Evolutionary conservation across 2,797 vertebrate genomes (phyloP).

Genomic region (Typhlichthys subterraneus): DNA sequence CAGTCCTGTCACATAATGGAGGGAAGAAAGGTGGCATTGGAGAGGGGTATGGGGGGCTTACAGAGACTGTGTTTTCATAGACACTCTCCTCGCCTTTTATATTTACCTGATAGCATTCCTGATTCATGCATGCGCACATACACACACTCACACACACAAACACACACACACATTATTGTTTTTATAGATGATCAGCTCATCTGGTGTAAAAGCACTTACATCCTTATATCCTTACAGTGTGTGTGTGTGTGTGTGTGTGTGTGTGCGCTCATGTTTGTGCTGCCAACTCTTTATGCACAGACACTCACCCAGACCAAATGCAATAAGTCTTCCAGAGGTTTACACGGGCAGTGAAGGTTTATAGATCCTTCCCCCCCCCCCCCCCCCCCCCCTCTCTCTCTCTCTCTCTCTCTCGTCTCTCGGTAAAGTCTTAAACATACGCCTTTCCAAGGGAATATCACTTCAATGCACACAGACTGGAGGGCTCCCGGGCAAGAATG

Average conservation of each 20-base stretch:
- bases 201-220: slow-evolving; percentile 65
- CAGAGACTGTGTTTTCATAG: slow-evolving; percentile 53
- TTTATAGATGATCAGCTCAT: slow-evolving; percentile 57
- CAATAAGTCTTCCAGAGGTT: slow-evolving; percentile 28
- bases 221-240: slow-evolving; percentile 24
- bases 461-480: not conserved
- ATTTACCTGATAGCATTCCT: slow-evolving; percentile 18
- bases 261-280: slow-evolving; percentile 11
- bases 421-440: too few relatives aligned
- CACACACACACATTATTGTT: slow-evolving; percentile 35
- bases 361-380: not conserved
- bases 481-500: not conserved
- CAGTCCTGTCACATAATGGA: slow-evolving; percentile 6
- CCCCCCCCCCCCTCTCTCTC: too few relatives aligned
- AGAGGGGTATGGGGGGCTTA: not conserved
- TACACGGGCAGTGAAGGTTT: slow-evolving; percentile 31
- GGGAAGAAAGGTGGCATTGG: slow-evolving; percentile 18
- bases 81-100: slow-evolving; percentile 49
- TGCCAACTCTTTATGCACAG: not conserved
- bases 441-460: too few relatives aligned
- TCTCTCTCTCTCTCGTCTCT: too few relatives aligned
- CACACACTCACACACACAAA: not conserved
- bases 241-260: slow-evolving; percentile 38
- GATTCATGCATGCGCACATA: slow-evolving; percentile 53
- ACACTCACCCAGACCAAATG: slow-evolving; percentile 14